These are phyloP conservation scores for Philaenus spumarius DNA, from an alignment of 1,140 invertebrate species.

Conservation along the genomic window DNA sequence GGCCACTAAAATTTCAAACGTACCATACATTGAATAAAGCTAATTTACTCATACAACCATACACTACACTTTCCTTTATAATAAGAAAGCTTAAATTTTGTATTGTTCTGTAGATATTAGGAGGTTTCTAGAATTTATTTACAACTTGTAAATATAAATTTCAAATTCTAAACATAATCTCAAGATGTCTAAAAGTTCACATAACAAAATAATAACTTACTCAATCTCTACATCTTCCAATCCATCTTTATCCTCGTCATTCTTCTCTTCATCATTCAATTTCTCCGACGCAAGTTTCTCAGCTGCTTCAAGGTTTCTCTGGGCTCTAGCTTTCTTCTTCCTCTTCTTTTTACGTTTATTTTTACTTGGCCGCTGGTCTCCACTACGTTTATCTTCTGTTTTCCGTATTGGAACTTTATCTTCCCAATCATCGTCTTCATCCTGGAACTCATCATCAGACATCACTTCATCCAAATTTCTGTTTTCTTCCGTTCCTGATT, in stretches of 20 bases:
- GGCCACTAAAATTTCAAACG: too few species aligned
- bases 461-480: conserved; percentile 38
- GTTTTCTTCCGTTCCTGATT: conserved; percentile 32
- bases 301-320: conserved; percentile 10
- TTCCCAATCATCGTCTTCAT: conserved; percentile 49
- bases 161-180: too few species aligned
- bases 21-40: too few species aligned
- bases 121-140: too few species aligned
- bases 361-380: conserved; percentile 25
- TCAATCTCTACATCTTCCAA: conserved; percentile 29
- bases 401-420: conserved; percentile 42
- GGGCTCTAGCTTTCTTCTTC: conserved; percentile 21
- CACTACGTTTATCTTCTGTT: conserved; percentile 11
- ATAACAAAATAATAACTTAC: conserved; percentile 9
- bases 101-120: too few species aligned
- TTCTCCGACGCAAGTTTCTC: not conserved
- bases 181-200: too few species aligned
- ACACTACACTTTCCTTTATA: too few species aligned
- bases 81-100: too few species aligned
- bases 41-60: too few species aligned
- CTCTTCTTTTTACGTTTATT: conserved; percentile 29
- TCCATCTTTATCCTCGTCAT: conserved; percentile 26
- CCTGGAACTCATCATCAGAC: conserved; percentile 51
- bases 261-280: conserved; percentile 38
- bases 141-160: too few species aligned